Evolutionary conservation across 2,888 invertebrate genomes (phyloP).

Genomic region (Cephus pulcher): DNA sequence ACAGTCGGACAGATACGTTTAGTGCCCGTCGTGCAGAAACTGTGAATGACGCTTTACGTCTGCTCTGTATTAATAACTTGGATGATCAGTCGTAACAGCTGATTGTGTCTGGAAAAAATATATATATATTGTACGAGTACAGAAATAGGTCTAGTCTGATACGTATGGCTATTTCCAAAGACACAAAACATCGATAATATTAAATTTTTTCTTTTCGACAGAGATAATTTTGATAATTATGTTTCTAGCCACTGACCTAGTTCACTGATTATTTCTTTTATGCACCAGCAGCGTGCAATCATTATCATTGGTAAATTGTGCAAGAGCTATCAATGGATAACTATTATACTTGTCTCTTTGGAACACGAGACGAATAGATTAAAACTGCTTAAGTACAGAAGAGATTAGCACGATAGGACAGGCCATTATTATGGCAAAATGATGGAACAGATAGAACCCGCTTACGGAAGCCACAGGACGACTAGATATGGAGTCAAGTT

Average conservation of each 20-base stretch:
- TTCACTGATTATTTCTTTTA: neutral
- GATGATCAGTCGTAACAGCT: neutral
- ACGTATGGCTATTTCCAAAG: neutral
- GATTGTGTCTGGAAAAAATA: neutral
- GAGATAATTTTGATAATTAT: neutral
- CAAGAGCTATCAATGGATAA: neutral
- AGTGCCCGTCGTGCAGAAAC: neutral
- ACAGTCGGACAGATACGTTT: neutral
- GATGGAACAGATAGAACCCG: neutral
- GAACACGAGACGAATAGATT: neutral
- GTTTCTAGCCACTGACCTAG: neutral
- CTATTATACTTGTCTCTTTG: neutral
- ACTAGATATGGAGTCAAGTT: neutral
- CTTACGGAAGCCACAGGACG: neutral
- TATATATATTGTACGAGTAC: neutral
- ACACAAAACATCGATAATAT: neutral
- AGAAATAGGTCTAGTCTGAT: neutral
- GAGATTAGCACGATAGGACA: neutral
- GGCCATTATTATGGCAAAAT: neutral
- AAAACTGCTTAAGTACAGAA: neutral
- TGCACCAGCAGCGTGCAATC: neutral
- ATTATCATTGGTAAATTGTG: neutral
- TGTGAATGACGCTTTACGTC: neutral
- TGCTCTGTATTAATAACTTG: neutral
- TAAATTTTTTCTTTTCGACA: neutral